Evolutionary conservation across 2,888 invertebrate species (phyloP), one percentile per base, ranked within the genome.

Genomic region (Stegophylla sp.): DNA sequence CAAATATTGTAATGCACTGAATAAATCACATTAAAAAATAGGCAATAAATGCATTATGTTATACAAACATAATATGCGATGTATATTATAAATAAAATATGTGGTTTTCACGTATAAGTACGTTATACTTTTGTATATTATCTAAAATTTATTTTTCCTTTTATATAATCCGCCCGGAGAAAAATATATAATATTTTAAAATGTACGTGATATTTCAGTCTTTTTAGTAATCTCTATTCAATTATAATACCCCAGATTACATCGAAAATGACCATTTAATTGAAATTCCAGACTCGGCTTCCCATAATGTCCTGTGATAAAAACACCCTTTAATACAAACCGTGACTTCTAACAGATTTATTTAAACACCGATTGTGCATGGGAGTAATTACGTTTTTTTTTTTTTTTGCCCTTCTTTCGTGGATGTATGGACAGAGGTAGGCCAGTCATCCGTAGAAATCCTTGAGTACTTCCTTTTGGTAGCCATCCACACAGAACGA

Each of bases 371-470:
- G 74, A 43, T 64, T 23, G 56, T 53, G 74, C 45, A 28, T 53
- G 12, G 28, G 26, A 43, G 20, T 28, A 63, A 74, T 74, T 48
- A 74, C 63, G 13, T 12, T n/a, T n/a, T 67, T 71, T 71, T 72
- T 59, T 56, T 72, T 48, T 9, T 63, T 74, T 34, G 61, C 26
- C 61, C 48, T 74, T 63, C 48, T 23, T 28, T 59, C 26, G 0
- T 28, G 15, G 5, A 43, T 64, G 17, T 51, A n/a, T 12, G 74
- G n/a, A 28, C 61, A 20, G 28, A 5, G 28, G 61, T 61, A 28
- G 53, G 67, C 67, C 67, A 59, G 71, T 79, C 79, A 79, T 63
- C 79, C 79, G 71, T 79, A n/a, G 79, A 79, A 79, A 79, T 79
- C 79, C 79, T 79, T 79, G 79, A 71, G 12, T 41, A 61, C 79